These are phyloP conservation scores for Austrolebias charrua DNA, from an alignment of 2,797 vertebrate genomes.

Conservation along the genomic window DNA sequence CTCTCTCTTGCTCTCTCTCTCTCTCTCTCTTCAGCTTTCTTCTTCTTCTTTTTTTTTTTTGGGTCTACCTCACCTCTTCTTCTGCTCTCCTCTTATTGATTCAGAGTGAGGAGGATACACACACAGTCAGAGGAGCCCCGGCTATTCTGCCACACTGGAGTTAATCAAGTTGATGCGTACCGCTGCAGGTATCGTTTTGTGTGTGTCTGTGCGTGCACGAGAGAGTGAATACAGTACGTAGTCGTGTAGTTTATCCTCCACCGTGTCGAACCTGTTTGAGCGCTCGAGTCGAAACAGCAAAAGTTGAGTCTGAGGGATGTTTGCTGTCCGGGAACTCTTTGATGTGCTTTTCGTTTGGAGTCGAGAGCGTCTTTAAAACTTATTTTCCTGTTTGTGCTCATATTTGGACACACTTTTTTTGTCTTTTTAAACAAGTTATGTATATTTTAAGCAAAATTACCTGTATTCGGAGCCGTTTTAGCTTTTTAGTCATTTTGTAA, in stretches of 20 bases:
- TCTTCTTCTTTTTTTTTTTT: conserved; percentile 67
- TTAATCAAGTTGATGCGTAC: conserved; percentile 99
- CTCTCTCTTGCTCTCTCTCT: conserved; percentile 28
- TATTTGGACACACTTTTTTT: conserved; percentile 20
- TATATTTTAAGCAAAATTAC: no score
- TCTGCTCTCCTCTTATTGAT: conserved; percentile 77
- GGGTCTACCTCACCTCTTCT: conserved; percentile 65
- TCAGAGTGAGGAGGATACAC: conserved; percentile 80
- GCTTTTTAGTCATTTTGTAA: neutral
- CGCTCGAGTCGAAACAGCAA: conserved; percentile 46
- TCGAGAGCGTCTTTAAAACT: conserved; percentile 39
- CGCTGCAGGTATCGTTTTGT: conserved; percentile 93
- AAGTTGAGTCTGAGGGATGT: conserved; percentile 56
- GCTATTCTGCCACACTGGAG: conserved; percentile 91
- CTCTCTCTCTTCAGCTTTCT: conserved; percentile 24
- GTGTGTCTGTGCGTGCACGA: conserved; percentile 38
- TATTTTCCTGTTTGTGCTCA: conserved; percentile 21
- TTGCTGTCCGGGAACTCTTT: conserved; percentile 50
- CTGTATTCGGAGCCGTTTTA: neutral
- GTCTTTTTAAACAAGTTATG: neutral
- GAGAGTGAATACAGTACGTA: conserved; percentile 13
- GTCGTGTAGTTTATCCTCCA: conserved; percentile 55
- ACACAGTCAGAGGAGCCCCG: conserved; percentile 80
- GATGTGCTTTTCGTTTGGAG: conserved; percentile 48
- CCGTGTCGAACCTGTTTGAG: conserved; percentile 58